Percentiles rank a stretch among this genome's conserved stretches.
Evolutionary conservation across 2,888 invertebrate species (phyloP).

Genomic region (Hemicrepidius hirtus): DNA sequence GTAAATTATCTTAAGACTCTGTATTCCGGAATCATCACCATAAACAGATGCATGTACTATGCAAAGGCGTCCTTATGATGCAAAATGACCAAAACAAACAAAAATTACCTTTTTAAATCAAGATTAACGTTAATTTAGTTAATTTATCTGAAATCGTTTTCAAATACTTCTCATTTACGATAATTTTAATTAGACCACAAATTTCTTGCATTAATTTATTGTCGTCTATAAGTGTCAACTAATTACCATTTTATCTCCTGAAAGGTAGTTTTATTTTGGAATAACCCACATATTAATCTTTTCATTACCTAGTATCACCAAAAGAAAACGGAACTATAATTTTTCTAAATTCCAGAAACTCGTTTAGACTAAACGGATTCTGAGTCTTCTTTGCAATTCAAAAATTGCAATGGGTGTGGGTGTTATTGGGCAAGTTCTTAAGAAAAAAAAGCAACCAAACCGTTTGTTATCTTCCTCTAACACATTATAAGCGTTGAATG

Average conservation of each 20-base stretch:
- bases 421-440: background rate
- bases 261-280: background rate
- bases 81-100: background rate
- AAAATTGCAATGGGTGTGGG: constrained; percentile 20
- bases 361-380: constrained; percentile 5
- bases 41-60: background rate
- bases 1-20: background rate
- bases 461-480: background rate
- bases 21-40: background rate
- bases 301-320: background rate
- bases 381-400: constrained; percentile 24
- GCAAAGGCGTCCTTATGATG: background rate
- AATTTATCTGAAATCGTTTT: too few species aligned
- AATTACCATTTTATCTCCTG: background rate
- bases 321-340: constrained; percentile 10
- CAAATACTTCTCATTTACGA: too few species aligned
- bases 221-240: background rate
- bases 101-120: background rate
- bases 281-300: background rate
- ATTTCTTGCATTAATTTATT: too few species aligned
- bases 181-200: too few species aligned
- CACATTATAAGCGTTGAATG: too few species aligned
- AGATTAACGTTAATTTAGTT: background rate
- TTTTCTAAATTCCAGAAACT: background rate
- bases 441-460: constrained; percentile 6